Base-by-base conservation (phyloP, 2,113 vertebrate species). In the Brienomyrus brachyistius region DNA sequence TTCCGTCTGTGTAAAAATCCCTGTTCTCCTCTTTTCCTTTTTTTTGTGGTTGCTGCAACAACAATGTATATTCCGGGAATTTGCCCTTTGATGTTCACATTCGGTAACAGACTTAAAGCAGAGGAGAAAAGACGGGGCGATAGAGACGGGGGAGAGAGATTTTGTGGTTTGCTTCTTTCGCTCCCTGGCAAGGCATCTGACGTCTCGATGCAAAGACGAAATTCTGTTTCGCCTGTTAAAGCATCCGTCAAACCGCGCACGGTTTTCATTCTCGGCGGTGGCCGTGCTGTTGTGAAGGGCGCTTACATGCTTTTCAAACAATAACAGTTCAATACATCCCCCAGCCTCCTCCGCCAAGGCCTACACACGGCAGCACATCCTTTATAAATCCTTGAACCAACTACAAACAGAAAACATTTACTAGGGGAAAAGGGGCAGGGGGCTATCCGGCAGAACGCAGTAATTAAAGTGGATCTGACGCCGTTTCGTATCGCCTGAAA, bases 61-160 rank as follows among this genome's bases (percentile, higher is more conserved):
- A 94, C 93, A 92, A 92, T 91, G 90, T 90, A 93, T 90, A 93
- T 91, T 90, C 90, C 88, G 43, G 59, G 89, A 91, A 94, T 89
- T 90, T 92, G 7, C 23, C 90, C 93, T 96, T 96, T 96, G 95
- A 94, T 95, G 93, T 94, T 93, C 93, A 93, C 93, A 93, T 94
- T 94, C 95, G 92, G 94, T 93, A 95, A 95, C 95, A 92, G 93
- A 94, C 92, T 93, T 92, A 93, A 92, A 91, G 93, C 74, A 90
- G 94, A 91, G 89, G 89, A 92, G 91, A 93, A 94, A 90, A 90
- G 92, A 92, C 94, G 94, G 92, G 92, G 92, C 92, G 92, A 89
- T 90, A 91, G 92, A 92, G 91, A 80, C 89, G 82, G 89, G 89
- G 88, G 88, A 92, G 86, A 92, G 91, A 93, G 91, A 93, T 92